These are phyloP conservation scores for Archivesica marissinica DNA, from an alignment of 1,140 invertebrate genomes.

Conservation along the genomic window DNA sequence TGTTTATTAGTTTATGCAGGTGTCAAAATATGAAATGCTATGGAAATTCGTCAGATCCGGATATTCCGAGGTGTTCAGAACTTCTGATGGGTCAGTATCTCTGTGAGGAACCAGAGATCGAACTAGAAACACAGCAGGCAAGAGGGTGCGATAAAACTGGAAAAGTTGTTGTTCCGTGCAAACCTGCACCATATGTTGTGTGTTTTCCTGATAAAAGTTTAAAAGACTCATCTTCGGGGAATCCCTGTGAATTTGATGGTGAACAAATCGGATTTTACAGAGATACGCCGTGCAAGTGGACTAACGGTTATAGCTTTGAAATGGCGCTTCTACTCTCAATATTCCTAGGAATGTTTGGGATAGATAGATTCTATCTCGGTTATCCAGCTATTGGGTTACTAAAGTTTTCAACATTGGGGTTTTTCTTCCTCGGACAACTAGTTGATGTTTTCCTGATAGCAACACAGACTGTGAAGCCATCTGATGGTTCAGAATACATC, in stretches of 20 bases:
- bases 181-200: constrained; percentile 91
- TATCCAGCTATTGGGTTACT: constrained; percentile 96
- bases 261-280: constrained; percentile 88
- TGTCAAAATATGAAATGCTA: background rate
- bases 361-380: constrained; percentile 98
- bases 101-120: constrained; percentile 95
- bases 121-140: constrained; percentile 95
- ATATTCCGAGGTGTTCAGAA: constrained; percentile 42
- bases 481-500: constrained; percentile 98
- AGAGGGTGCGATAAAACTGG: constrained; percentile 89
- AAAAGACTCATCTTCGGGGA: constrained; percentile 62
- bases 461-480: constrained; percentile 93
- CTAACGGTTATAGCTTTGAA: constrained; percentile 90
- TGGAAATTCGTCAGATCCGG: background rate
- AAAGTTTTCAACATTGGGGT: constrained; percentile 97
- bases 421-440: constrained; percentile 97
- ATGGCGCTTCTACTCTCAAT: constrained; percentile 96
- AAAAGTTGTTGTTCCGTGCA: constrained; percentile 89
- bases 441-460: constrained; percentile 98
- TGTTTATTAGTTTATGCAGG: background rate
- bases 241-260: constrained; percentile 89
- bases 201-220: constrained; percentile 85
- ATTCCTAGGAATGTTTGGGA: constrained; percentile 98
- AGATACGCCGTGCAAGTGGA: constrained; percentile 95
- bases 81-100: constrained; percentile 83